Evolutionary conservation across 2,113 vertebrate genomes (phyloP), one percentile per base, ranked within the genome.

Genomic region (Euleptes europaea): DNA sequence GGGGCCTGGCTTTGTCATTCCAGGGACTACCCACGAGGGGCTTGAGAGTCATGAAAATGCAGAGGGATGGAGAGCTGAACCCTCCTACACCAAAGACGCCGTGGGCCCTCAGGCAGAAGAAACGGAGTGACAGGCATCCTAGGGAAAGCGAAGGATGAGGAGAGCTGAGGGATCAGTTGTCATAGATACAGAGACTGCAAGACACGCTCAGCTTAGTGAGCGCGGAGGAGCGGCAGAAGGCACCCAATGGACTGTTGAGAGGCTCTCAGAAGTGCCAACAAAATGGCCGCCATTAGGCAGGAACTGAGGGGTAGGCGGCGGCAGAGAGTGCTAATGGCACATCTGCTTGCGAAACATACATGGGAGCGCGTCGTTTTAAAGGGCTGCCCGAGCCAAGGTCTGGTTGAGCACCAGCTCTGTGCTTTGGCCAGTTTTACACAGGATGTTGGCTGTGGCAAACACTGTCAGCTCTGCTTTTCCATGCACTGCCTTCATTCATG

Each of bases 81-180:
- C 51, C 74, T 49, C 40, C 80, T 63, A 63, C n/a, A 14, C 35
- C 73, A 63, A 76, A 49, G 35, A 76, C 33, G 40, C 11, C 71
- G 85, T 66, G 82, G 80, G 65, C 65, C 80, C 66, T 76, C 40
- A 85, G 51, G 84, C 84, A 79, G 84, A 79, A 85, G 84, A 33
- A 86, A 51, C 23, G 17, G 78, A 86, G 60, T 81, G 70, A 75
- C 70, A 83, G 73, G 49, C 51, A 13, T 35, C 65, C 73, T 21
- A 78, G 80, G 65, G 80, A 72, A 63, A 26, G 80, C 73, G 80
- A 77, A 69, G 40, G 26, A 87, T 70, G 80, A 71, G 80, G 49
- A 51, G 66, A 72, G 80, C 42, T 31, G 38, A 49, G 80, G 85
- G 85, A 70, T 63, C 73, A 78, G 85, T 78, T 87, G 80, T 83